These are phyloP conservation scores for Aphrophora alni DNA, from an alignment of 2,888 invertebrate species.

Conservation along the genomic window DNA sequence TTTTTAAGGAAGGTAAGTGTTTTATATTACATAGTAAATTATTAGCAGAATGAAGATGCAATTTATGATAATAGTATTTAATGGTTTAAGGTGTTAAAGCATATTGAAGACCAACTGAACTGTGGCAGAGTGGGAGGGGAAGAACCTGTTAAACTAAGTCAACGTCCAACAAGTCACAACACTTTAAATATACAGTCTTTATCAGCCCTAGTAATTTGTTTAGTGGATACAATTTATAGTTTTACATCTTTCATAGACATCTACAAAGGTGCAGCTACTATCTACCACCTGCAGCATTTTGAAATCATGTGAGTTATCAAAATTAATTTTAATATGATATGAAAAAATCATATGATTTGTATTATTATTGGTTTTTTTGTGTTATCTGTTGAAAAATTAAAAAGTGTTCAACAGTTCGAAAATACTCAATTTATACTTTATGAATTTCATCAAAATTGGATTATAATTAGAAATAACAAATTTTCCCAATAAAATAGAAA, in stretches of 20 bases:
- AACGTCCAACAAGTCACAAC: background rate
- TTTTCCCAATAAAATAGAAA: too few relatives aligned
- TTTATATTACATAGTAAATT: too few relatives aligned
- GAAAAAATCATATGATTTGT: too few relatives aligned
- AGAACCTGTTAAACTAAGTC: background rate
- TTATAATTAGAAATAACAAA: too few relatives aligned
- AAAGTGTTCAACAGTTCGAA: too few relatives aligned
- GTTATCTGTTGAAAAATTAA: too few relatives aligned
- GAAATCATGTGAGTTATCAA: constrained; percentile 58
- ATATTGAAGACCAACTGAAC: background rate
- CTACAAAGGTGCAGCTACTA: constrained; percentile 63
- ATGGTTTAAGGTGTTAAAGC: background rate
- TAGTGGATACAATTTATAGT: constrained; percentile 74
- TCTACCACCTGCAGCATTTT: constrained; percentile 66
- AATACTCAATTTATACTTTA: too few relatives aligned
- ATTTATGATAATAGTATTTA: too few relatives aligned
- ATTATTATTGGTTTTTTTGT: too few relatives aligned
- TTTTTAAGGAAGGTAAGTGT: constrained; percentile 47
- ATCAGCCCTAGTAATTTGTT: constrained; percentile 53
- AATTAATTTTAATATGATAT: too few relatives aligned
- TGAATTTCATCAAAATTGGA: too few relatives aligned
- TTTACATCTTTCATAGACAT: constrained; percentile 72
- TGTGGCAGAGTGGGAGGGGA: background rate
- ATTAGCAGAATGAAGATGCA: too few relatives aligned
- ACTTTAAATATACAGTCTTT: background rate